Conservation (phyloP, 2,888 invertebrate genomes). For the Balanococcus diminutus region DNA sequence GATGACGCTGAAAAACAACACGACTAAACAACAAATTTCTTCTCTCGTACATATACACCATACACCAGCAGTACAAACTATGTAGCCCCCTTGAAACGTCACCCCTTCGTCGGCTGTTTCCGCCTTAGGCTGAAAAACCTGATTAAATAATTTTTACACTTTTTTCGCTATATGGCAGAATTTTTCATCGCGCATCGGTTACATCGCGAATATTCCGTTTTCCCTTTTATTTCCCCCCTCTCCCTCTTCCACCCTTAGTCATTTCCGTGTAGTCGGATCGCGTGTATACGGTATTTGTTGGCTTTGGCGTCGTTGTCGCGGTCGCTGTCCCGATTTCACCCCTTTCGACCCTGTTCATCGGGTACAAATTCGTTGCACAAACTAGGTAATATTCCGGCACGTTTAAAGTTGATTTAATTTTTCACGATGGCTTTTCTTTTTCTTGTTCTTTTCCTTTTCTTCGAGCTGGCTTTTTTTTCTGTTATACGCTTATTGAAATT, state of each 20-base stretch:
- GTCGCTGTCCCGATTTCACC: neutral
- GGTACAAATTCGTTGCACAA: neutral
- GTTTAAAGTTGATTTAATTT: neutral
- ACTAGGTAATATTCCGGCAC: neutral
- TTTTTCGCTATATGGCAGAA: neutral
- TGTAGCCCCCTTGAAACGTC: neutral
- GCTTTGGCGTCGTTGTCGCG: no score
- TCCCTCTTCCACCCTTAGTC: no score
- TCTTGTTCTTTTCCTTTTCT: neutral
- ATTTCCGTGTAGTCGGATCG: neutral
- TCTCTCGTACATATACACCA: neutral
- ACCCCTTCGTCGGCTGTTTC: neutral
- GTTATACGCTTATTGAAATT: neutral
- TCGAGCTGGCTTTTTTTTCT: neutral
- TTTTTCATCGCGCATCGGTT: slow-evolving; percentile 5
- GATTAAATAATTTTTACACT: slow-evolving; percentile 8
- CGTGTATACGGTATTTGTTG: neutral
- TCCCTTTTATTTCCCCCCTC: neutral
- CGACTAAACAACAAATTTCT: neutral
- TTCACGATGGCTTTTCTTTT: neutral
- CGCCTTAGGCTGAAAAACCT: neutral
- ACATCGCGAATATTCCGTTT: neutral
- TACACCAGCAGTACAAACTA: no score
- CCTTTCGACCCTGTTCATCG: neutral
- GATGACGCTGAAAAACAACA: neutral